A percentile compares a stretch with the other conserved stretches of the same genome.
Conservation (phyloP, 2,113 vertebrate genomes). For the Psammodynastes pulverulentus region DNA sequence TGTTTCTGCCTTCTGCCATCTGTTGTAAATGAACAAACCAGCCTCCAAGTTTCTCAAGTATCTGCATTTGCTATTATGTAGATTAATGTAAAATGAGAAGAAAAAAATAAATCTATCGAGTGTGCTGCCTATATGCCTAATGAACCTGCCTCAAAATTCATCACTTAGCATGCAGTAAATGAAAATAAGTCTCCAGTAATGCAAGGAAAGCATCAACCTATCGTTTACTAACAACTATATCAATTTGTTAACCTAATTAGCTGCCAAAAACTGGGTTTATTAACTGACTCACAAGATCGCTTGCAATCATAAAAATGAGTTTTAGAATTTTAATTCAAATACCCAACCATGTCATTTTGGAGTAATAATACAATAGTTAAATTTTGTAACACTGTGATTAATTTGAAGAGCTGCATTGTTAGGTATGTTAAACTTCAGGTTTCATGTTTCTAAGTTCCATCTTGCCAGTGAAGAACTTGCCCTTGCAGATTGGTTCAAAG, state of each 20-base stretch:
- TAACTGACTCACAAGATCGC: slow-evolving; percentile 36
- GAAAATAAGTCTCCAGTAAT: slow-evolving; percentile 32
- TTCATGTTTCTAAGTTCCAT: background rate
- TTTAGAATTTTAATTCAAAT: slow-evolving; percentile 30
- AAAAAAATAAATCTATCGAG: slow-evolving; percentile 35
- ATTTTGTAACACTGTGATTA: slow-evolving; percentile 12
- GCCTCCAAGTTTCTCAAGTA: slow-evolving; percentile 70
- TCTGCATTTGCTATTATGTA: slow-evolving; percentile 75
- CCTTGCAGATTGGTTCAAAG: background rate
- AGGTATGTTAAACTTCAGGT: background rate
- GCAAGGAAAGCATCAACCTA: slow-evolving; percentile 29
- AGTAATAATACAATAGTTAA: slow-evolving; percentile 17
- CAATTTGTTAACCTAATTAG: slow-evolving; percentile 44
- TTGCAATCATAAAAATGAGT: slow-evolving; percentile 39
- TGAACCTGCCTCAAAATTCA: slow-evolving; percentile 36
- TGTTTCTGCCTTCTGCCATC: slow-evolving; percentile 68
- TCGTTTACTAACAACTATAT: slow-evolving; percentile 31
- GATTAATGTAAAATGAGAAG: slow-evolving; percentile 71
- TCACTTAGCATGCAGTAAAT: slow-evolving; percentile 47
- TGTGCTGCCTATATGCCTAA: slow-evolving; percentile 20
- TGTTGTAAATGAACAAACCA: slow-evolving; percentile 71
- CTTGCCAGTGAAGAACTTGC: background rate
- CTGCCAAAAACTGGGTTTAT: slow-evolving; percentile 34
- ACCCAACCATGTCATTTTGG: slow-evolving; percentile 14
- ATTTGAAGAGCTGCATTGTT: slow-evolving; percentile 1